Conservation (phyloP, 2,797 vertebrate species). For the Lagorchestes hirsutus region DNA sequence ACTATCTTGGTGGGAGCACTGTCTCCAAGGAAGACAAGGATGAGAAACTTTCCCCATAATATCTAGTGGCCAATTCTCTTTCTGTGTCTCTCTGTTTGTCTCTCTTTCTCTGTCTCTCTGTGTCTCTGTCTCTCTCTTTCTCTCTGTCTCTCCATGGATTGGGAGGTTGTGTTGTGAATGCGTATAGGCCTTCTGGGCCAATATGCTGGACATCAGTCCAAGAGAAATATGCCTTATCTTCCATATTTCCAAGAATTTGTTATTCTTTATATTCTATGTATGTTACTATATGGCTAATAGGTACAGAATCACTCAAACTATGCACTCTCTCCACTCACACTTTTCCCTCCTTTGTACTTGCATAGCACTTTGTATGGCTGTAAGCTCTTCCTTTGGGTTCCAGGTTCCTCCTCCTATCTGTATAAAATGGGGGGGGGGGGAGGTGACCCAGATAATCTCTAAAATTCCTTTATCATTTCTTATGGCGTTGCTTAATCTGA, state of each 20-base stretch:
- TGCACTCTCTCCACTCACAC: background rate
- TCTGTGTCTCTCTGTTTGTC: too few relatives aligned
- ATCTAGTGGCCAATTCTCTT: background rate
- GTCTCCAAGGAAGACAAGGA: background rate
- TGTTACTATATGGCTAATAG: background rate
- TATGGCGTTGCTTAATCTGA: background rate
- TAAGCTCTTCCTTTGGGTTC: background rate
- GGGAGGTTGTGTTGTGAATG: background rate
- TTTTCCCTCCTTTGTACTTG: background rate
- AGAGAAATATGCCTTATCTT: background rate
- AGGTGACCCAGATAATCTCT: background rate
- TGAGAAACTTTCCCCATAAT: background rate
- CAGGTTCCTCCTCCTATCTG: background rate
- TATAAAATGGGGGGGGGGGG: background rate
- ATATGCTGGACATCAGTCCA: background rate
- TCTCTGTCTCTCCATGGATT: too few relatives aligned
- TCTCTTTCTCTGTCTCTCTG: too few relatives aligned
- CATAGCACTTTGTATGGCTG: background rate
- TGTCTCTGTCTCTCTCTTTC: too few relatives aligned
- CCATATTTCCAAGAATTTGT: background rate
- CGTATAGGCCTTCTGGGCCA: background rate
- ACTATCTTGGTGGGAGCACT: background rate
- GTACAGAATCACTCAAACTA: background rate
- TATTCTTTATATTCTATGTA: background rate
- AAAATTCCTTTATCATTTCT: background rate